These are phyloP conservation scores for Drosophila truncata DNA, from an alignment of 1,140 invertebrate species.

Conservation along the genomic window DNA sequence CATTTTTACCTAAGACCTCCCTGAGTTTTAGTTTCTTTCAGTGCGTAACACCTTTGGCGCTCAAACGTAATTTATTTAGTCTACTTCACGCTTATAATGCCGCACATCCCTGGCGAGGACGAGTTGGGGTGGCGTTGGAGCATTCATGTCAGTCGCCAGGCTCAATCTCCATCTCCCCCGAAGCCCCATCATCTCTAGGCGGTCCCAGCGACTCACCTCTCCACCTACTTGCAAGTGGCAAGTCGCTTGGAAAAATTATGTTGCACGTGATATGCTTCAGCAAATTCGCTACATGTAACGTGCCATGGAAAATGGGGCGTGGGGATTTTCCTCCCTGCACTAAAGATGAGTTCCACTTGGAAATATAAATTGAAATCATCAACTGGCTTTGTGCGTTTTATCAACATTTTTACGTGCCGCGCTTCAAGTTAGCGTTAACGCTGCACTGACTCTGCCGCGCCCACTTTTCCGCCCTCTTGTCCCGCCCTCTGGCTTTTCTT, in stretches of 20 bases:
- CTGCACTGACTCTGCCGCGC: constrained; percentile 56
- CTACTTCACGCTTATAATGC: constrained; percentile 81
- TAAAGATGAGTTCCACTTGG: constrained; percentile 81
- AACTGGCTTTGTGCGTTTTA: constrained; percentile 83
- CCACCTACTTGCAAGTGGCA: constrained; percentile 51
- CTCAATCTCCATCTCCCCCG: constrained; percentile 7
- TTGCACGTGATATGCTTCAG: constrained; percentile 84
- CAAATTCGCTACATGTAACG: constrained; percentile 73
- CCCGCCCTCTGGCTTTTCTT: not conserved
- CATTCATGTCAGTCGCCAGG: constrained; percentile 71
- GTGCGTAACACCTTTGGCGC: constrained; percentile 72
- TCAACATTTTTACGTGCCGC: constrained; percentile 83
- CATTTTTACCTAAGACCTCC: not conserved
- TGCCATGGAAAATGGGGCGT: constrained; percentile 20
- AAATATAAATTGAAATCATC: constrained; percentile 84
- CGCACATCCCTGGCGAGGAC: constrained; percentile 40
- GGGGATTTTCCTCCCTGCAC: constrained; percentile 28
- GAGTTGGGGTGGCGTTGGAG: constrained; percentile 8
- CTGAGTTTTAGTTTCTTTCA: constrained; percentile 20
- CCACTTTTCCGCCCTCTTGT: not conserved
- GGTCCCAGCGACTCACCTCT: not conserved
- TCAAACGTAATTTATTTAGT: constrained; percentile 83
- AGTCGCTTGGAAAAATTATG: constrained; percentile 84
- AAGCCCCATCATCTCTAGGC: not conserved
- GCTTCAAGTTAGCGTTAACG: constrained; percentile 65